Base-by-base conservation (phyloP, 2,113 vertebrate genomes). In the Malaclemys terrapin region DNA sequence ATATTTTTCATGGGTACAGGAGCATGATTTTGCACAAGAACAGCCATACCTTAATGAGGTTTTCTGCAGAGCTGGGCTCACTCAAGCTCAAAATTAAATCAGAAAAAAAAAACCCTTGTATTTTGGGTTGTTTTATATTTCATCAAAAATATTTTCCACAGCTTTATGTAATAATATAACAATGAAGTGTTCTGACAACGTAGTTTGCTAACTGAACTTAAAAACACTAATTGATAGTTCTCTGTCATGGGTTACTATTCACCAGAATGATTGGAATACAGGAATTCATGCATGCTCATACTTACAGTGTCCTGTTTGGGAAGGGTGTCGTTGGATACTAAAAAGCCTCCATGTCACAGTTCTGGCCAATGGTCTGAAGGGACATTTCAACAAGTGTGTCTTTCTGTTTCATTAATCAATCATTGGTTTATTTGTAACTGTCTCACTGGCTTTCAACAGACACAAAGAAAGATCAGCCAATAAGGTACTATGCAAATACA, bases 251-350 rank as follows among this genome's bases (percentile, higher is more conserved):
- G 42, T 82, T 24, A 42, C 16, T 47, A 76, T 20, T 11, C 3
- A 59, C 0, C n/a, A 8, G 47, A 42, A 16, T 31, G 47, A n/a
- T 10, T 75, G 38, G 29, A n/a, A 38, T 38, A 38, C 80, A 65
- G 56, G 47, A 84, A 42, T 47, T 65, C 45, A 56, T 0, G 0
- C 27, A 17, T 2, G 27, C 3, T 59, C 78, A 5, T 2, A 3
- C 17, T 56, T 47, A 38, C 53, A 29, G 1, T 2, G 35, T 3
- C 1, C 42, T n/a, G 27, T 22, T 80, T 92, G 87, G 69, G 82
- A 92, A 82, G 52, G 16, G 6, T 47, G 25, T 47, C 24, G 11
- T 4, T 22, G 42, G 10, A 85, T 27, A 17, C 90, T 72, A 20
- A 25, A 65, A 76, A 84, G 3, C 10, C 85, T 42, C 56, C n/a